Conservation (phyloP, 2,888 invertebrate species). For the Andricus curvator region DNA sequence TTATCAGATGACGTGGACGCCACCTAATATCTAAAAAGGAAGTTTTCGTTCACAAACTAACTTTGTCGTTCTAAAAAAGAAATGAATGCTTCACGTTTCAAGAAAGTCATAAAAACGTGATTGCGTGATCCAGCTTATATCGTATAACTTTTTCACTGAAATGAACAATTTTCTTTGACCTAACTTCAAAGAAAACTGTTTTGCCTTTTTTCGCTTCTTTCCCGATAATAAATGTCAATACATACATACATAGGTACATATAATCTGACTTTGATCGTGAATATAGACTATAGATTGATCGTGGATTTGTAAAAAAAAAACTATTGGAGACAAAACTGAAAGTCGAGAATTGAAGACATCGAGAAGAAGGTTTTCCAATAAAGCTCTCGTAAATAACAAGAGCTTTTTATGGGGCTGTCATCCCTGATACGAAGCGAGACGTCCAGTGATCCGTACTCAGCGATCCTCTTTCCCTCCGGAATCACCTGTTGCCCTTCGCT, state of each 20-base stretch:
- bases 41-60: too few species aligned
- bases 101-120: too few species aligned
- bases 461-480: constrained; percentile 14
- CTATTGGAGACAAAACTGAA: background rate
- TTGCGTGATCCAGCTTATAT: too few species aligned
- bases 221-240: background rate
- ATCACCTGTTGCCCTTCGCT: constrained; percentile 38
- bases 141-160: too few species aligned
- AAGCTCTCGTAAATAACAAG: constrained; percentile 36
- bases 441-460: constrained; percentile 29
- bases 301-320: background rate
- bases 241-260: background rate
- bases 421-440: constrained; percentile 29
- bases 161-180: too few species aligned
- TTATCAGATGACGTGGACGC: too few species aligned
- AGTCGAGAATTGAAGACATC: background rate
- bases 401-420: constrained; percentile 39
- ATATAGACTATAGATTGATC: constrained; percentile 2
- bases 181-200: background rate
- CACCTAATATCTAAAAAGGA: too few species aligned
- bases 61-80: too few species aligned
- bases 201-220: background rate
- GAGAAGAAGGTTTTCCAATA: constrained; percentile 18
- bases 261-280: constrained; percentile 17
- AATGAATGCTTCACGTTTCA: too few species aligned